These are phyloP conservation scores for Orthosia gracilis DNA, from an alignment of 2,888 invertebrate species.

Conservation along the genomic window DNA sequence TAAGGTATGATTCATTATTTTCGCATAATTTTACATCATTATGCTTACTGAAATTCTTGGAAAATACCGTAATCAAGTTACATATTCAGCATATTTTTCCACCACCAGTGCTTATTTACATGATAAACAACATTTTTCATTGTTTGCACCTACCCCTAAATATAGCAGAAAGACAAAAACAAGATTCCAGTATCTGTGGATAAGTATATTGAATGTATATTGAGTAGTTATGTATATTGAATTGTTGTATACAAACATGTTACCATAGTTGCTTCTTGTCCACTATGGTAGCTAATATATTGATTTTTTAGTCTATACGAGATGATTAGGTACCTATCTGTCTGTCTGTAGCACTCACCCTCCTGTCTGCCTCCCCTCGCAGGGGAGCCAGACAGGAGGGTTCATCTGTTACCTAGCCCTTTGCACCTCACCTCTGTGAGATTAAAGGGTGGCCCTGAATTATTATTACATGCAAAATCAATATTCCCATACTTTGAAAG, in stretches of 20 bases:
- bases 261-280: conserved; percentile 1
- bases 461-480: conserved; percentile 21
- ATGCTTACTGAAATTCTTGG: conserved; percentile 29
- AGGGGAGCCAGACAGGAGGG: conserved; percentile 49
- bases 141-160: conserved; percentile 7
- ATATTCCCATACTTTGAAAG: not conserved
- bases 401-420: conserved; percentile 39
- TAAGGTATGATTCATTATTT: conserved; percentile 90
- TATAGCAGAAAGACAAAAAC: not conserved
- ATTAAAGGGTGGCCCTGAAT: conserved; percentile 3
- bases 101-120: not conserved
- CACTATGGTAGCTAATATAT: conserved; percentile 33
- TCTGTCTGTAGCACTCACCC: conserved; percentile 12
- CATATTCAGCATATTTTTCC: conserved; percentile 8
- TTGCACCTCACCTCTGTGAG: conserved; percentile 28
- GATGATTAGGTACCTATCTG: conserved; percentile 19
- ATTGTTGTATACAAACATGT: conserved; percentile 23
- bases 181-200: not conserved
- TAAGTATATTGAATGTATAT: too few relatives aligned
- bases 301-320: conserved; percentile 40
- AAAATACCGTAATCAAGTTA: not conserved
- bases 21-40: conserved; percentile 58
- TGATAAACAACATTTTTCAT: not conserved
- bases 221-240: not conserved
- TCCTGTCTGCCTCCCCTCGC: not conserved